phyloP scores from a whole-genome alignment of 1,140 invertebrate genomes.

The Ceratitis capitata region DNA sequence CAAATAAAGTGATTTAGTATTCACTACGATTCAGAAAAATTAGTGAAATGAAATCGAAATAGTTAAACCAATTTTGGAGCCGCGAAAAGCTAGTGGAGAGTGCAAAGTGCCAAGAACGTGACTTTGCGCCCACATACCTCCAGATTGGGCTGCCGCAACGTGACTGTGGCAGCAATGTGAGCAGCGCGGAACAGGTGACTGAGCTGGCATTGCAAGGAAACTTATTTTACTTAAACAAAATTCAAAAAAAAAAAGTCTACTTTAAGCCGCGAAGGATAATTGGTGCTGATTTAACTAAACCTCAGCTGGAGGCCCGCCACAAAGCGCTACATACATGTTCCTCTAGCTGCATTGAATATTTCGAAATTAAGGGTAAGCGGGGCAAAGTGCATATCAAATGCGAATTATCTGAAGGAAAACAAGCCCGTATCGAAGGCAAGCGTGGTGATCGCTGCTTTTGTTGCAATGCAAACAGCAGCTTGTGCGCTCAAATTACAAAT shows the following conservation, averaged over 20 bases:
- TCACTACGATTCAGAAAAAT: not conserved
- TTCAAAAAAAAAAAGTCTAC: not conserved
- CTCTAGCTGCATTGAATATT: not conserved
- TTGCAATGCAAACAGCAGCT: no score
- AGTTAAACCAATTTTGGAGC: not conserved
- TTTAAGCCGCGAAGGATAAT: no score
- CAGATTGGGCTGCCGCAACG: not conserved
- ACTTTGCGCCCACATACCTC: not conserved
- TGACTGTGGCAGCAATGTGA: not conserved
- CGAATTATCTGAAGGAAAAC: not conserved
- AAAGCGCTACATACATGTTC: not conserved
- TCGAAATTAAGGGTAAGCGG: not conserved
- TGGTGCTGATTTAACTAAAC: not conserved
- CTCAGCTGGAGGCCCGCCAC: not conserved
- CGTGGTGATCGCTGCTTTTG: no score
- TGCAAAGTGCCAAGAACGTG: slow-evolving; percentile 1
- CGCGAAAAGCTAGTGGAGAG: not conserved
- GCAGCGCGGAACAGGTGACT: not conserved
- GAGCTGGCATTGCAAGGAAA: not conserved
- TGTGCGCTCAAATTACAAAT: slow-evolving; percentile 3
- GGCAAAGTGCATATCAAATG: not conserved
- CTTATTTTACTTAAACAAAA: not conserved
- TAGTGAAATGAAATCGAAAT: not conserved
- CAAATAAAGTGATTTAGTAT: not conserved
- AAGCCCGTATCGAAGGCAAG: not conserved